phyloP scores from a whole-genome alignment of 2,113 vertebrate genomes.

The Urocitellus parryii region DNA sequence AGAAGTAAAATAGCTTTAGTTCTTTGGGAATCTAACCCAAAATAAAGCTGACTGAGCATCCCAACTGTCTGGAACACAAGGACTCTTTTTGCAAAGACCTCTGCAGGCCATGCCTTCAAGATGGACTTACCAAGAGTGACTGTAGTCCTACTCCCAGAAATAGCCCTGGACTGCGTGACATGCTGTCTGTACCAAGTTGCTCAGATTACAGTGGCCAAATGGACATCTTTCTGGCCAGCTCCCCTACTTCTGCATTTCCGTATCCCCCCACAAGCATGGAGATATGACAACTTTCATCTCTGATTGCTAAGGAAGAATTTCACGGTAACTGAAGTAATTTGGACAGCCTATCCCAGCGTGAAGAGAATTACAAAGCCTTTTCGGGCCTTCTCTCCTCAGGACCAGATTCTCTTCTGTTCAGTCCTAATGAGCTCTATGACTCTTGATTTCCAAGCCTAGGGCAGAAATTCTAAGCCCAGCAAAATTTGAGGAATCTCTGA shows the following conservation, averaged over 20 bases:
- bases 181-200: not conserved
- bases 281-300: not conserved
- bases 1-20: not conserved
- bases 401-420: not conserved
- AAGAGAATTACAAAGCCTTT: not conserved
- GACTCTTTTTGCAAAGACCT: not conserved
- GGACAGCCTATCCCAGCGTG: not conserved
- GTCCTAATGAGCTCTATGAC: not conserved
- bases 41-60: not conserved
- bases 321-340: not conserved
- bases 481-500: conserved; percentile 48
- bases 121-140: not conserved
- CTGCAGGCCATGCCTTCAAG: not conserved
- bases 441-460: not conserved
- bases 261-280: not conserved
- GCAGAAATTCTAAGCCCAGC: conserved; percentile 33
- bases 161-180: not conserved
- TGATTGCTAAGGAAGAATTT: not conserved
- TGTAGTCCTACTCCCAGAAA: not conserved
- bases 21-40: not conserved
- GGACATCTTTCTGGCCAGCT: not conserved
- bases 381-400: not conserved
- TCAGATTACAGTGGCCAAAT: accelerated
- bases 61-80: not conserved
- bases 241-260: not conserved